Base-by-base conservation (phyloP, 2,888 invertebrate genomes). In the Aphrophora alni region DNA sequence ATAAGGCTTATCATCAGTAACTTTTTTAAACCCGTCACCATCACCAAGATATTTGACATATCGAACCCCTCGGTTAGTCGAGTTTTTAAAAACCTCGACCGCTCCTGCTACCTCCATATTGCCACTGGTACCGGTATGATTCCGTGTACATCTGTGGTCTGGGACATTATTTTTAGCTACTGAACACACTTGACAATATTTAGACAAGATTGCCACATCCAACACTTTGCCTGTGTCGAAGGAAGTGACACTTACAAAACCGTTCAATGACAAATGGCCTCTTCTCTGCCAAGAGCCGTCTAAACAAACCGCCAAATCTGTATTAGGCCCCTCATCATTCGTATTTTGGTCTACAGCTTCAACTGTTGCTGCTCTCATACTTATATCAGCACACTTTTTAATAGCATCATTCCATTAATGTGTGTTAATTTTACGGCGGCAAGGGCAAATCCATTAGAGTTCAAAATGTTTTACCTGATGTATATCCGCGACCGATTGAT, bases 81-180 rank as follows among this genome's bases (percentile, higher is more conserved):
- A 71, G 26, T 71, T 71, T 3, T 71, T 71, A 71, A 71, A 71
- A 71, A 71, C 25, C 25, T 71, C 24, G 1, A 71, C 71, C 21
- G 71, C 71, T 24, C 26, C 71, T 71, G 71, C 21, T 24, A 71
- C 17, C 24, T 71, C n/a, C 33, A 33, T 33, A 8, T 33, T 33
- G 33, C 33, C 33, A 33, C 33, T 33, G 3, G 3, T 5, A 33
- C 33, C 33, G 33, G 33, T 33, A 33, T 71, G 25, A 27, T 25
- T 71, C 25, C 26, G 24, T 25, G 71, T 71, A 71, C 25, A 71
- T 71, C n/a, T 25, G 25, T 71, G 71, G 25, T n/a, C 71, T 25
- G 26, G 21, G 25, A 26, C 25, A 71, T 71, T 71, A 71, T 71
- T 71, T 71, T 71, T 71, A 24, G n/a, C 71, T 71, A 24, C 25